Evolutionary conservation across 1,140 invertebrate species (phyloP).

Genomic region (Drosophila leontia): DNA sequence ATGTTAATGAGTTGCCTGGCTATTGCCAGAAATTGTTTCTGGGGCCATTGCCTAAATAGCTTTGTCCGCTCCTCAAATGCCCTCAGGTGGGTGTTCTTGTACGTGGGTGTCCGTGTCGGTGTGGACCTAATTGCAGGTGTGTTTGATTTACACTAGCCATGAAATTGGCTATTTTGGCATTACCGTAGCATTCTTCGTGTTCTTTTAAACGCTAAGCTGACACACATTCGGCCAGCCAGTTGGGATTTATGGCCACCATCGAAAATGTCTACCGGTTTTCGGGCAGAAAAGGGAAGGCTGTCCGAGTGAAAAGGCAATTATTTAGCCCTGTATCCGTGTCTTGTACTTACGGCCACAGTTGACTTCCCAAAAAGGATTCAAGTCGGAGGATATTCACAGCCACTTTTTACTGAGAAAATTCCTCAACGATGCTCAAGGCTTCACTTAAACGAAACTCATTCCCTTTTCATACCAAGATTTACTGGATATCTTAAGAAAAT

Average conservation of each 20-base stretch:
- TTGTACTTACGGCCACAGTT: slow-evolving; percentile 39
- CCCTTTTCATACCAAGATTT: slow-evolving; percentile 1
- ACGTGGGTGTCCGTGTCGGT: slow-evolving; percentile 2
- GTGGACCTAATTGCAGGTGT: slow-evolving; percentile 71
- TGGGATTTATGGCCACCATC: slow-evolving; percentile 71
- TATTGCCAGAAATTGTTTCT: slow-evolving; percentile 73
- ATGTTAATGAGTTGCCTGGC: slow-evolving; percentile 74
- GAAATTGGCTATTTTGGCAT: slow-evolving; percentile 77
- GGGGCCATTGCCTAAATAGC: slow-evolving; percentile 51
- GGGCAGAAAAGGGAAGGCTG: background rate
- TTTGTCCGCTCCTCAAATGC: slow-evolving; percentile 28
- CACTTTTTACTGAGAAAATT: background rate
- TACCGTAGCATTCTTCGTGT: slow-evolving; percentile 59
- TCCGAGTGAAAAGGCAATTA: slow-evolving; percentile 62
- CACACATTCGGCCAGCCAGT: slow-evolving; percentile 57
- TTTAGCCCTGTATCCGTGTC: slow-evolving; percentile 64
- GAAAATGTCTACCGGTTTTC: slow-evolving; percentile 47
- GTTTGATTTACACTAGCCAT: slow-evolving; percentile 79
- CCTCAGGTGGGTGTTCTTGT: slow-evolving; percentile 1
- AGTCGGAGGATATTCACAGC: slow-evolving; percentile 7
- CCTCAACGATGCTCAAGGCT: background rate
- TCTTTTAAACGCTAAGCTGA: slow-evolving; percentile 69
- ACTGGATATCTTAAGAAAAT: background rate
- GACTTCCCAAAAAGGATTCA: slow-evolving; percentile 44
- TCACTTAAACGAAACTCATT: slow-evolving; percentile 7